Evolutionary conservation across 1,140 invertebrate species (phyloP), one percentile per base, ranked within the genome.

Genomic region (Calosoma granatense): DNA sequence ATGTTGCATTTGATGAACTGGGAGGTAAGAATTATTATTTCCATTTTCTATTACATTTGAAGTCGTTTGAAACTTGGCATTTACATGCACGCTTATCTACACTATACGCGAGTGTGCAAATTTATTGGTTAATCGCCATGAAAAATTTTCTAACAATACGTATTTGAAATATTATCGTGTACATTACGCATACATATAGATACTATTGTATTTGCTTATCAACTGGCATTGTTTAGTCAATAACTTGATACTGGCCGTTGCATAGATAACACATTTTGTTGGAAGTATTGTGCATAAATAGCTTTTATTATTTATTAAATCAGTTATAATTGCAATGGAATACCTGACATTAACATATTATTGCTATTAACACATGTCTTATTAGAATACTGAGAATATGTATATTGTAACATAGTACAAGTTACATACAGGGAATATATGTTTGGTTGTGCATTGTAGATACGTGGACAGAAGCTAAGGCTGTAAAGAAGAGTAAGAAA

Each of bases 1-100:
- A 63, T 56, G 63, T 71, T 30, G 81, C 72, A 19, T 85, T 85
- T 71, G 82, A 86, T 71, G 83, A 86, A 73, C 71, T 85, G 60
- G 83, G 81, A 72, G 84, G 84, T 85, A 75, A 71, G 61, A 11
- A 30, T 6, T 6, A 30, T 30, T n/a, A n/a, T n/a, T n/a, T n/a
- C n/a, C n/a, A n/a, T n/a, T n/a, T n/a, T n/a, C n/a, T n/a, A n/a
- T n/a, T n/a, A n/a, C n/a, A n/a, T n/a, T n/a, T n/a, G n/a, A n/a
- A n/a, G n/a, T n/a, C n/a, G n/a, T n/a, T n/a, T n/a, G n/a, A n/a
- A n/a, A n/a, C n/a, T n/a, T n/a, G n/a, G n/a, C n/a, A n/a, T n/a
- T n/a, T n/a, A n/a, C n/a, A n/a, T n/a, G n/a, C n/a, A n/a, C n/a
- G n/a, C n/a, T n/a, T n/a, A n/a, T n/a, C n/a, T n/a, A n/a, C n/a